Base-by-base conservation (phyloP, 2,888 invertebrate genomes). In the Patella ulyssiponensis region DNA sequence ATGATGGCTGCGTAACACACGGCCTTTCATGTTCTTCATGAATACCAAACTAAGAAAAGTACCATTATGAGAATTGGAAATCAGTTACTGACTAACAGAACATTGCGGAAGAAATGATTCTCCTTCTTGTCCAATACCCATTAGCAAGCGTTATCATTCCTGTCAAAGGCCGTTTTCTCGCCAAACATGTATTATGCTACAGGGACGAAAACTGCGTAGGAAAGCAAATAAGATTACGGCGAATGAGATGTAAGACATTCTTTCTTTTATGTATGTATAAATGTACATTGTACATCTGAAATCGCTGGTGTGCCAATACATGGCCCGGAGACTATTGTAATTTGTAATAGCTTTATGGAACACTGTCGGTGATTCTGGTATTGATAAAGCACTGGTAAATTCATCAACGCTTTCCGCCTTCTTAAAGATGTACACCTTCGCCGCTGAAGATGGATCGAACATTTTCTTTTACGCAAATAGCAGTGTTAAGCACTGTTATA, bases 101-200 rank as follows among this genome's bases (percentile, higher is more conserved):
- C 44, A 44, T 44, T 44, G 9, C 9, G 44, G 44, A 44, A 44
- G 44, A 44, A 44, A 4, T 0, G 33, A 44, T 44, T 44, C 44
- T 44, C 9, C 9, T 9, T 44, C 44, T 44, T 44, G 44, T 64
- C 64, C 23, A 64, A 23, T 23, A 64, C 64, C 64, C 64, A 64
- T 64, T 64, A 64, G 3, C 44, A 20, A 64, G 64, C 20, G 23
- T 64, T 64, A 64, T 64, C 64, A 64, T 23, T 64, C 23, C 11
- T 64, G 64, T 64, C 12, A 64, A 64, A 64, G 64, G 64, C 64
- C 20, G 64, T 20, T 64, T 64, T 64, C 23, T 64, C 23, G 20
- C 64, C 11, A 64, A 64, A 20, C 11, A 23, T 20, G 20, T 23
- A 23, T 64, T 64, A 14, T 23, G 64, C 64, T 64, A 23, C 20